Percentiles rank a stretch among this genome's conserved stretches.
Evolutionary conservation across 2,888 invertebrate genomes (phyloP).

Genomic region (Pheosia tremula): DNA sequence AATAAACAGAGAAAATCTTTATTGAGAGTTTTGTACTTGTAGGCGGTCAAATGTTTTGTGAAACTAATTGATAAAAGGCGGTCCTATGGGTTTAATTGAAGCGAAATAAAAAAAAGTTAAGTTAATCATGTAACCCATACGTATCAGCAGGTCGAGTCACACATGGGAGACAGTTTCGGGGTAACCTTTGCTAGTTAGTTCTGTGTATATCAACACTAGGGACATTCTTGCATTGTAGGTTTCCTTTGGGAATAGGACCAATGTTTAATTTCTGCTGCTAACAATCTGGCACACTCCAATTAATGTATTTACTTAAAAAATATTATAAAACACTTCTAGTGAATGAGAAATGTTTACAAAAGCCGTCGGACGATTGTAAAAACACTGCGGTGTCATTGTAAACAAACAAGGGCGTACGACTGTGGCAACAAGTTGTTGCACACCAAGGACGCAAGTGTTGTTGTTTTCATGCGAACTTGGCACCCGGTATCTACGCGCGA

Average conservation of each 20-base stretch:
- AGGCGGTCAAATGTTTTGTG: too few species aligned
- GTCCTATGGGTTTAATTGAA: too few species aligned
- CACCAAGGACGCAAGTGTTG: slow-evolving; percentile 5
- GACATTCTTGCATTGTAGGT: neutral
- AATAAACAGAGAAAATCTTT: too few species aligned
- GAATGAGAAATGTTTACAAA: slow-evolving; percentile 2
- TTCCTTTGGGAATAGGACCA: neutral
- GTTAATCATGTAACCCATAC: too few species aligned
- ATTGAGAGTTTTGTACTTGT: too few species aligned
- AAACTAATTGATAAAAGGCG: too few species aligned
- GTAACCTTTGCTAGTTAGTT: too few species aligned
- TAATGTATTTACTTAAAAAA: neutral
- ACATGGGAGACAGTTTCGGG: too few species aligned
- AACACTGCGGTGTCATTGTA: slow-evolving; percentile 14
- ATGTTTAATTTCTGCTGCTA: neutral
- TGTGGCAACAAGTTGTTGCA: slow-evolving; percentile 12
- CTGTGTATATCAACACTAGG: neutral
- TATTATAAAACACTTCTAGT: neutral
- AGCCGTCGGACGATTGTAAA: slow-evolving; percentile 7
- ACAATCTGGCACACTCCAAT: neutral
- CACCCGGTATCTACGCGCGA: slow-evolving; percentile 8
- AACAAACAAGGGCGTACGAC: slow-evolving; percentile 15
- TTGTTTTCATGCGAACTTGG: slow-evolving; percentile 18
- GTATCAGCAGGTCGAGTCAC: too few species aligned
- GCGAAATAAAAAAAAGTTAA: too few species aligned